These are phyloP conservation scores for Trachymyrmex cornetzi DNA, from an alignment of 1,140 invertebrate genomes.

Conservation along the genomic window DNA sequence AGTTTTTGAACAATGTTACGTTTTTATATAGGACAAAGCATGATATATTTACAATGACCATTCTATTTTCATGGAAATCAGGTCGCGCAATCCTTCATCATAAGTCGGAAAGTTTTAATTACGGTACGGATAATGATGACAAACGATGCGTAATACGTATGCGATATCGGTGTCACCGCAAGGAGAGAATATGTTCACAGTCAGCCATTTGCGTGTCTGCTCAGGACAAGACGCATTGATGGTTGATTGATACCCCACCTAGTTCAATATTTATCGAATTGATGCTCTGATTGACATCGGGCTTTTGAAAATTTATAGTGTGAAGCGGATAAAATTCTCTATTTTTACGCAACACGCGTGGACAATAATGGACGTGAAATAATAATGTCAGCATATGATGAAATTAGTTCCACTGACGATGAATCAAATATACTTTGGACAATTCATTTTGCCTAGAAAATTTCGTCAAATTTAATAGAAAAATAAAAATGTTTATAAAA, in stretches of 20 bases:
- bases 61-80: slow-evolving; percentile 57
- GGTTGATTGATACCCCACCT: slow-evolving; percentile 47
- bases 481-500: slow-evolving; percentile 12
- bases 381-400: slow-evolving; percentile 30
- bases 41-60: slow-evolving; percentile 43
- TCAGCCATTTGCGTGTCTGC: slow-evolving; percentile 26
- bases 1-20: slow-evolving; percentile 28
- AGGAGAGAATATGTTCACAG: slow-evolving; percentile 30
- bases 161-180: slow-evolving; percentile 44
- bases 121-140: slow-evolving; percentile 67
- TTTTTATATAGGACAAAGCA: slow-evolving; percentile 29
- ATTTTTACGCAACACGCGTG: not conserved
- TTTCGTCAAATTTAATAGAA: not conserved
- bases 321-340: slow-evolving; percentile 20
- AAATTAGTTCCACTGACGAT: slow-evolving; percentile 27
- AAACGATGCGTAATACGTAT: slow-evolving; percentile 59
- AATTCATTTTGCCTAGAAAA: not conserved
- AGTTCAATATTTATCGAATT: slow-evolving; percentile 53
- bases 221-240: slow-evolving; percentile 47
- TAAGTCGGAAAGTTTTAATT: slow-evolving; percentile 66
- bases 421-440: slow-evolving; percentile 4
- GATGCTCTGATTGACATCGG: slow-evolving; percentile 19
- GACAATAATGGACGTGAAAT: slow-evolving; percentile 26
- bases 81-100: slow-evolving; percentile 66
- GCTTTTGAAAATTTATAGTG: slow-evolving; percentile 29